Evolutionary conservation across 2,113 vertebrate species (phyloP).

Genomic region (Microcebus tavaratra): DNA sequence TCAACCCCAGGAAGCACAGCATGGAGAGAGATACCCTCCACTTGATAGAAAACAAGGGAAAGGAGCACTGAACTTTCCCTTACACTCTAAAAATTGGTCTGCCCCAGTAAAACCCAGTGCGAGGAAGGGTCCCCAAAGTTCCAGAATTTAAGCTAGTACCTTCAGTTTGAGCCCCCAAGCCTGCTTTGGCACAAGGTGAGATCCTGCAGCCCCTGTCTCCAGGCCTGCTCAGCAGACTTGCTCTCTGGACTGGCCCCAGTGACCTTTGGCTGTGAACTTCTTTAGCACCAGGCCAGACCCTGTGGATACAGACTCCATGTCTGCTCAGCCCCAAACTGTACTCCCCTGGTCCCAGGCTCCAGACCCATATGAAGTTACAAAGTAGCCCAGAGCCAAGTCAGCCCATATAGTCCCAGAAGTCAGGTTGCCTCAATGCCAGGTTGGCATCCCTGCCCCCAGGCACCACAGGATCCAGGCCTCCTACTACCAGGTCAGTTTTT

Average conservation of each 20-base stretch:
- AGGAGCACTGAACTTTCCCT: not conserved
- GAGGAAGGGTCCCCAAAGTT: no score
- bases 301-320: not conserved
- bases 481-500: not conserved
- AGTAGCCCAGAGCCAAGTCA: not conserved
- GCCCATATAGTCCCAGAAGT: not conserved
- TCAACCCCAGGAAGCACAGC: not conserved
- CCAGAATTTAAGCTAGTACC: no score
- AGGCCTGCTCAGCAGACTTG: not conserved
- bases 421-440: not conserved
- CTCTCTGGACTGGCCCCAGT: not conserved
- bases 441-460: not conserved
- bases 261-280: no score
- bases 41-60: not conserved
- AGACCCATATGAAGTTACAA: no score
- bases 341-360: no score
- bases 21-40: rapidly evolving
- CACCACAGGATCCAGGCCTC: not conserved
- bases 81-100: not conserved
- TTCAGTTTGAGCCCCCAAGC: not conserved
- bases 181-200: no score
- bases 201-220: not conserved
- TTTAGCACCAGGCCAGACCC: not conserved
- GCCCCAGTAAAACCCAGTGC: rapidly evolving
- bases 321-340: not conserved